Base-by-base conservation (phyloP, 2,888 invertebrate genomes). In the Chloroclystis v-ata region DNA sequence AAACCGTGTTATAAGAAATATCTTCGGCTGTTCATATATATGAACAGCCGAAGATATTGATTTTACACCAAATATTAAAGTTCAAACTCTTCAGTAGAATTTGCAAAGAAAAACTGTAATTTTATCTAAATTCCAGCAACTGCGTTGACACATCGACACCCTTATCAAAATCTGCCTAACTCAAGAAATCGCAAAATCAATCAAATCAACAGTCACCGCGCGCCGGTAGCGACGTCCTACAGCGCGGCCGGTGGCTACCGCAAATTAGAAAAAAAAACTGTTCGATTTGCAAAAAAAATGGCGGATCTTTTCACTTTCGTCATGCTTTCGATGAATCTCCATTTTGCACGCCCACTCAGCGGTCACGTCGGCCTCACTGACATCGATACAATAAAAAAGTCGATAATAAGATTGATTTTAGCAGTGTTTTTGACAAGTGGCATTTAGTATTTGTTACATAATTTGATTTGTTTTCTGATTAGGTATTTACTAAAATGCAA, bases 281-380 rank as follows among this genome's bases (percentile, higher is more conserved):
- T 82, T 80, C 65, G 79, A 81, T 78, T 75, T 65, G 66, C 56
- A 37, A 75, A 80, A 77, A 81, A 82, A 76, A 69, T 69, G 57
- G 69, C 72, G 56, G 47, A 39, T 57, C 61, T 67, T 70, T 70
- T 78, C 72, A 73, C 78, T 82, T 81, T 82, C 78, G 62, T 56
- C 53, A 55, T 52, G 59, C 58, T 63, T 63, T 67, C 60, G 65
- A 60, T 62, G 60, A 55, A 58, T 63, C 63, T 65, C 50, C 62
- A 84, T 82, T 80, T 75, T 66, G 72, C 79, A 82, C 82, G 82
- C 82, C 82, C 67, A 80, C 81, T 82, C 76, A 70, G 60, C 49
- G 47, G 54, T 53, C 54, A 45, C 47, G 49, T 38, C 24, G 39
- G 40, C 46, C 14, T 38, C 47, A 53, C 43, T 47, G 55, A 53